Base-by-base conservation (phyloP, 1,140 invertebrate species). In the Eupristina koningsbergeri region DNA sequence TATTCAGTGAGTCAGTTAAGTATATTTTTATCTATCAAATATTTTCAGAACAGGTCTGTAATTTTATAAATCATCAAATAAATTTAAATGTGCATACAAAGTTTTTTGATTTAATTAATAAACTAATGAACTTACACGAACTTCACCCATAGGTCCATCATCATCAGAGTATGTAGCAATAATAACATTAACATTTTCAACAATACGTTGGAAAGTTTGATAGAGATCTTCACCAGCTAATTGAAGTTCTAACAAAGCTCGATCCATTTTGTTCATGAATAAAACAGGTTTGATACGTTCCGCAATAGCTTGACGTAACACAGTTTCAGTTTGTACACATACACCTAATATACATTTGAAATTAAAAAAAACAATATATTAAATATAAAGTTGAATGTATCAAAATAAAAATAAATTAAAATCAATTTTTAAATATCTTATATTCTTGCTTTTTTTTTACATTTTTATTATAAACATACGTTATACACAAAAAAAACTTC, bases 211-310 rank as follows among this genome's bases (percentile, higher is more conserved):
- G 96, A 99, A 99, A 90, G 98, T 99, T 93, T 99, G 99, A 93
- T 98, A 99, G 31, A 99, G 94, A 92, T 99, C 98, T 94, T 99
- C 99, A 87, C 96, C 95, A 75, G 98, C 98, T 86, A 99, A 93
- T 91, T 99, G 98, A 89, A 99, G 93, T 92, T 99, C 98, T 3
- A 99, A 94, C 61, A 99, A 94, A 88, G 98, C 98, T 89, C 98
- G 96, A 94, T 99, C 99, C 98, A 99, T 99, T 93, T 99, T 99
- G 96, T 99, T 99, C 98, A 99, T 99, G 96, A 99, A 99, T 85
- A 99, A 94, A 88, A 99, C 97, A 79, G 98, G 98, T 96, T 99
- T 99, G 89, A 99, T 99, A 91, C 98, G 96, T 93, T 99, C 99
- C 86, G 98, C 97, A 92, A 99, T 99, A 84, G 98, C 98, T 93